phyloP scores from a whole-genome alignment of 1,140 invertebrate genomes.

The Scaptomyza graminum region DNA sequence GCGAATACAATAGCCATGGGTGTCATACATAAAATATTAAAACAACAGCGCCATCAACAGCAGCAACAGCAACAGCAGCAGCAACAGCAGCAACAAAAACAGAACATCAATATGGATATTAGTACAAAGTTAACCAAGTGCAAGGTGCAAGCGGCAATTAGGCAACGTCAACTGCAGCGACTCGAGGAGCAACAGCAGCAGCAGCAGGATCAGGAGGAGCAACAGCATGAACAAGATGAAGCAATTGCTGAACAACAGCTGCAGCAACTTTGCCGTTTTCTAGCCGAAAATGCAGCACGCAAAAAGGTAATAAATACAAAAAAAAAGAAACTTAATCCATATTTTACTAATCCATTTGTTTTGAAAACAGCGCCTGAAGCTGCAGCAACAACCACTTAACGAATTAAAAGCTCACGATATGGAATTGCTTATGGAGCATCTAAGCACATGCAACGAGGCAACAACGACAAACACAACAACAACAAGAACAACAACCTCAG shows the following conservation, averaged over 20 bases:
- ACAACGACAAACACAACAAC: conserved; percentile 3
- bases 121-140: conserved; percentile 54
- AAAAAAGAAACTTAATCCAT: too few relatives aligned
- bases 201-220: conserved; percentile 1
- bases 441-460: conserved; percentile 26
- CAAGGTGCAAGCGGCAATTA: conserved; percentile 67
- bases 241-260: conserved; percentile 57
- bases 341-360: too few relatives aligned
- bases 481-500: conserved; percentile 6
- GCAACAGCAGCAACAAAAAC: conserved; percentile 25
- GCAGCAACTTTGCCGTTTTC: conserved; percentile 73
- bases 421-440: conserved; percentile 65
- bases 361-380: conserved; percentile 29
- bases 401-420: conserved; percentile 36
- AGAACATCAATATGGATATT: conserved; percentile 55
- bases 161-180: conserved; percentile 58
- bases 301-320: conserved; percentile 49
- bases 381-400: conserved; percentile 24
- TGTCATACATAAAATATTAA: conserved; percentile 77
- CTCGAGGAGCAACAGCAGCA: conserved; percentile 31
- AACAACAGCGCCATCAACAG: conserved; percentile 60
- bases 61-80: conserved; percentile 51
- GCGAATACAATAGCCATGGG: conserved; percentile 56
- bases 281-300: conserved; percentile 71
- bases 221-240: conserved; percentile 2